phyloP scores from a whole-genome alignment of 2,888 invertebrate genomes.

The Byasa hedistus region DNA sequence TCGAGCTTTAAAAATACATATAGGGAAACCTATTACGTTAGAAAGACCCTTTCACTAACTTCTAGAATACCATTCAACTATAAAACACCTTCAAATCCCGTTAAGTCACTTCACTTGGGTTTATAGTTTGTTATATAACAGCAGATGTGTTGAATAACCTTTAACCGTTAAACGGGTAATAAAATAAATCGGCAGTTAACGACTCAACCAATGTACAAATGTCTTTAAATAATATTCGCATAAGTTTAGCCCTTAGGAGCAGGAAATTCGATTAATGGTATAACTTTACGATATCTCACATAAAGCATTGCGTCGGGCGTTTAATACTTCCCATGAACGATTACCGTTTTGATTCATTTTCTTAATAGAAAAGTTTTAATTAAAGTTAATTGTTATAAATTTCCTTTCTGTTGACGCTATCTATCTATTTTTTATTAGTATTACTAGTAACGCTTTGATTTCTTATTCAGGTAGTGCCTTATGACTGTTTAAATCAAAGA shows the following conservation, averaged over 20 bases:
- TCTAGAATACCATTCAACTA: not conserved
- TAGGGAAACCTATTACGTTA: not conserved
- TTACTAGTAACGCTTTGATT: too few relatives aligned
- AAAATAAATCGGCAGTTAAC: constrained; percentile 22
- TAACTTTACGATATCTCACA: constrained; percentile 14
- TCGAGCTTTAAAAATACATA: not conserved
- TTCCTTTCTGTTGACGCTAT: not conserved
- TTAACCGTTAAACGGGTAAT: constrained; percentile 18
- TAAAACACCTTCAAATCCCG: constrained; percentile 8
- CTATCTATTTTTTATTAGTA: too few relatives aligned
- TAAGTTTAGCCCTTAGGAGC: constrained; percentile 13
- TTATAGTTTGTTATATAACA: constrained; percentile 10
- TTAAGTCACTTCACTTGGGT: constrained; percentile 2
- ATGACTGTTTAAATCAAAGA: too few relatives aligned
- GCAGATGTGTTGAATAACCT: not conserved
- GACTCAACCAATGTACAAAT: constrained; percentile 13
- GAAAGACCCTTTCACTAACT: not conserved
- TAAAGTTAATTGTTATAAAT: not conserved
- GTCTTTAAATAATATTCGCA: constrained; percentile 6
- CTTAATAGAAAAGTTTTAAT: constrained; percentile 1
- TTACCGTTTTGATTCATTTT: constrained; percentile 4
- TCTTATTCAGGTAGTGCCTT: too few relatives aligned
- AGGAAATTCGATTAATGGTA: constrained; percentile 22
- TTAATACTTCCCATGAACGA: constrained; percentile 9
- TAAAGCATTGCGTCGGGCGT: constrained; percentile 4